Evolutionary conservation across 2,888 invertebrate genomes (phyloP).

Genomic region (Tinea pellionella): DNA sequence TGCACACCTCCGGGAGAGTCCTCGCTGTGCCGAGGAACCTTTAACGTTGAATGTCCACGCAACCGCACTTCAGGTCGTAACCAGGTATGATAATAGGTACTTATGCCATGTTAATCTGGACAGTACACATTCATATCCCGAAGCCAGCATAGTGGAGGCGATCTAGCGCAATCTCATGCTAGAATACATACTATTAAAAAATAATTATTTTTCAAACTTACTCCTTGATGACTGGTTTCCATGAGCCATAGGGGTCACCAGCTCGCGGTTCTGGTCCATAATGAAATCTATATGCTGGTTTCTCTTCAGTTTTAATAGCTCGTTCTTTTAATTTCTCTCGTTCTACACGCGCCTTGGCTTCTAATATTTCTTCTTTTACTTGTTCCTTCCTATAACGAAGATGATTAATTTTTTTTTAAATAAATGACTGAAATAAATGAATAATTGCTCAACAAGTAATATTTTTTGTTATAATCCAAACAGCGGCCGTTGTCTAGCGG

Average conservation of each 20-base stretch:
- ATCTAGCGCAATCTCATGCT: neutral
- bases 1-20: no score
- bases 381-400: slow-evolving; percentile 34
- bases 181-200: no score
- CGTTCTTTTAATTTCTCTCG: slow-evolving; percentile 62
- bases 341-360: slow-evolving; percentile 47
- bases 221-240: slow-evolving; percentile 76
- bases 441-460: no score
- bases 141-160: no score
- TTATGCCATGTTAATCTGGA: no score
- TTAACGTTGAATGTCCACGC: no score
- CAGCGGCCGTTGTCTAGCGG: no score
- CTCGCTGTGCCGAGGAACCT: no score
- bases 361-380: slow-evolving; percentile 41
- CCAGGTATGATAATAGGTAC: no score
- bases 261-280: slow-evolving; percentile 69
- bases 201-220: slow-evolving; percentile 33
- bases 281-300: slow-evolving; percentile 18
- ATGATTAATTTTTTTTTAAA: neutral
- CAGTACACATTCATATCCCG: no score
- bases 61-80: no score
- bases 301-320: slow-evolving; percentile 45
- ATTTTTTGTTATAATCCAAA: no score
- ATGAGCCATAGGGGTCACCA: slow-evolving; percentile 79
- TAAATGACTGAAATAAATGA: neutral